Percentiles rank a stretch among this genome's conserved stretches.
Evolutionary conservation across 2,888 invertebrate genomes (phyloP).

Genomic region (Polymixis lichenea): DNA sequence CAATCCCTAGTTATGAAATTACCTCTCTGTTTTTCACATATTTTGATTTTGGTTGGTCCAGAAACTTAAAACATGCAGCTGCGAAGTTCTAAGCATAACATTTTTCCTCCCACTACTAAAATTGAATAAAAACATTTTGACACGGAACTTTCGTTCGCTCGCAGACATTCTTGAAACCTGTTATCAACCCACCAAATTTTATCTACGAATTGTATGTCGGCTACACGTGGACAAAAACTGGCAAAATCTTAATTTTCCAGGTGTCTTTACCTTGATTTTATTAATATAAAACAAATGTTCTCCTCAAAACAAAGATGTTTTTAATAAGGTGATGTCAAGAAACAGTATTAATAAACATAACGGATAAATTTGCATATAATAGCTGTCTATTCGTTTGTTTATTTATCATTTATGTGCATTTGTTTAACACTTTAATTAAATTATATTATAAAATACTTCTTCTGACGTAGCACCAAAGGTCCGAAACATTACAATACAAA

Average conservation of each 20-base stretch:
- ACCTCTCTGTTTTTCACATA: not conserved
- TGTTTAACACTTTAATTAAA: not conserved
- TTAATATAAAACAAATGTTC: conserved; percentile 1
- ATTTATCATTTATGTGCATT: not conserved
- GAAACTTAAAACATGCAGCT: not conserved
- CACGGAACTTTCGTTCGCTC: conserved; percentile 18
- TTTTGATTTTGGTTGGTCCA: not conserved
- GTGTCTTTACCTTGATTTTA: conserved; percentile 11
- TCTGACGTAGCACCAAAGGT: too few relatives aligned
- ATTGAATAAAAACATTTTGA: conserved; percentile 2
- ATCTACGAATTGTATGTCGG: too few relatives aligned
- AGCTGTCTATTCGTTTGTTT: not conserved
- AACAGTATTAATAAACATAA: not conserved
- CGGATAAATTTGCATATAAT: not conserved
- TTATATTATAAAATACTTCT: not conserved
- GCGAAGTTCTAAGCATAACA: not conserved
- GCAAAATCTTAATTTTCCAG: not conserved
- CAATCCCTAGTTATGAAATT: too few relatives aligned
- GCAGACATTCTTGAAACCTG: conserved; percentile 17
- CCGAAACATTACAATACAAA: not conserved
- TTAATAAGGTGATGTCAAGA: not conserved
- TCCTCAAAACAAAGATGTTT: not conserved
- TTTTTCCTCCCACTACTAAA: not conserved
- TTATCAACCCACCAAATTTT: conserved; percentile 28
- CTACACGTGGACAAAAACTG: conserved; percentile 8